Base-by-base conservation (phyloP, 1,140 invertebrate genomes). In the Rhagoletis zephyria region DNA sequence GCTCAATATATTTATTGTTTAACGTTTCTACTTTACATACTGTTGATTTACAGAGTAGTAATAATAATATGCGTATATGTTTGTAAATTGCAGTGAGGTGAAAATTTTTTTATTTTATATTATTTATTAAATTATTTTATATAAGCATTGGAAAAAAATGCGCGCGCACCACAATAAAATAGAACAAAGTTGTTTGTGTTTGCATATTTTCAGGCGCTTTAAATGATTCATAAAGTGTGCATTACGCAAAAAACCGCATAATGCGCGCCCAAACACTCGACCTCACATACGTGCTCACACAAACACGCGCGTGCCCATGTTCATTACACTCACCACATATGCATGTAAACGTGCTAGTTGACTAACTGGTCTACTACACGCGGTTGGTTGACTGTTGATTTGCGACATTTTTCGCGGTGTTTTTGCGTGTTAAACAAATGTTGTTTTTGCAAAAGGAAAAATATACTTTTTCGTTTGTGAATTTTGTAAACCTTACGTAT, bases 181-280 rank as follows among this genome's bases (percentile, higher is more conserved):
- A 16, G 4, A 64, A 64, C 30, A 30, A 30, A 67, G 5, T 30
- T 45, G 40, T 56, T 77, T 63, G 61, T 63, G 45, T 59, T 81
- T 81, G 74, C 74, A 81, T 81, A 81, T 59, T 81, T 81, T 56
- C 74, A 2, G 74, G 74, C 74, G 48, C 74, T 81, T 19, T 81
- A 81, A 59, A 81, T 81, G 74, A 81, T 81, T 81, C 56, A 81
- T 81, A 42, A 61, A 86, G 85, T 63, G 60, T 14, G 85, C 59
- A 61, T 19, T 19, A 4, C 6, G 77, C 9, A 85, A 85, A 85
- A 59, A 59, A 67, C 6, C 6, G n/a, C 7, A 59, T 85, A n/a
- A 51, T 19, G 3, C 70, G 40, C 70, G 40, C 70, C 19, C 70
- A 77, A 16, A 77, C 30, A 30, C 30, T 30, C 30, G 30, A 30